Conservation (phyloP, 2,888 invertebrate species). For the Volucella bombylans region DNA sequence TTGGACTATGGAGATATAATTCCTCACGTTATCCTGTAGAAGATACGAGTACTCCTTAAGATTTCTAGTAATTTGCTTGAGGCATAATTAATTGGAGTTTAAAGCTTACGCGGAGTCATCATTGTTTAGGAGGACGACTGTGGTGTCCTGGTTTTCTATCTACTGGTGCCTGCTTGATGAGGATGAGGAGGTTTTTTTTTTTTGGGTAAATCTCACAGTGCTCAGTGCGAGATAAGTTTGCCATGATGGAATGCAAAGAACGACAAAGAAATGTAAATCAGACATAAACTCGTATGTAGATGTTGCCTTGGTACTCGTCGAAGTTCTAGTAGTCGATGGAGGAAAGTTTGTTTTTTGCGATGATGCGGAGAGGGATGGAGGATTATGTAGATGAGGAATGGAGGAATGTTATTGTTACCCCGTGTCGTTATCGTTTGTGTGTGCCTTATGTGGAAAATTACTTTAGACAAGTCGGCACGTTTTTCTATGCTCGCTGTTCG, state of each 20-base stretch:
- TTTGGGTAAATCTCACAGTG: slow-evolving; percentile 31
- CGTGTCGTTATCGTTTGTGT: slow-evolving; percentile 42
- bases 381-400: neutral
- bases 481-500: too few relatives aligned
- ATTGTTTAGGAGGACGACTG: slow-evolving; percentile 17
- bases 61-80: slow-evolving; percentile 33
- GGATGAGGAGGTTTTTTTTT: slow-evolving; percentile 1
- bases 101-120: slow-evolving; percentile 49
- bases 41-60: slow-evolving; percentile 1
- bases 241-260: slow-evolving; percentile 36
- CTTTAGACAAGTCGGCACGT: slow-evolving; percentile 16
- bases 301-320: neutral
- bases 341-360: slow-evolving; percentile 23
- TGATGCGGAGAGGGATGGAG: too few relatives aligned
- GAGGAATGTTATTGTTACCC: slow-evolving; percentile 35
- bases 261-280: slow-evolving; percentile 59
- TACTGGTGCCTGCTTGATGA: neutral
- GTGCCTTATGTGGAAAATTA: slow-evolving; percentile 52
- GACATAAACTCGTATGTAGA: slow-evolving; percentile 22
- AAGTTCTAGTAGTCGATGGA: slow-evolving; percentile 13
- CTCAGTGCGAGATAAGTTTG: slow-evolving; percentile 33
- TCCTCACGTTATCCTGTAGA: too few relatives aligned
- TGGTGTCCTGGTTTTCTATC: too few relatives aligned
- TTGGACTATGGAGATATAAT: too few relatives aligned
- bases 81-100: slow-evolving; percentile 62